phyloP scores from a whole-genome alignment of 2,797 vertebrate genomes.

The Cetoscarus ocellatus region DNA sequence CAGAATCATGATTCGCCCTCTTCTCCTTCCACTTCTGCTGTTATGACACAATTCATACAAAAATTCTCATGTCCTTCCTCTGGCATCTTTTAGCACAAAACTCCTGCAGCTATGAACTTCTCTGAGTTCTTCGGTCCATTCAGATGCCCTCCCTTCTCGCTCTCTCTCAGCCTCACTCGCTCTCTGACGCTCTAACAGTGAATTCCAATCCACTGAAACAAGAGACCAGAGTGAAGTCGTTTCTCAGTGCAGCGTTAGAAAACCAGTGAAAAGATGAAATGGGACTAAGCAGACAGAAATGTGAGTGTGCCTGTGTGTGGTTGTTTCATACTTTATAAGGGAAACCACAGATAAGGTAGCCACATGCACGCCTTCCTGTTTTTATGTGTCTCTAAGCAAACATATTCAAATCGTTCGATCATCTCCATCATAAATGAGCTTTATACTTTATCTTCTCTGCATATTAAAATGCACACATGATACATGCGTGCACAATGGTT shows the following conservation, averaged over 20 bases:
- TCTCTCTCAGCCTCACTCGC: slow-evolving; percentile 19
- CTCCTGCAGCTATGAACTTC: slow-evolving; percentile 49
- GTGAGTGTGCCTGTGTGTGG: slow-evolving; percentile 4
- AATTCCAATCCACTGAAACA: slow-evolving; percentile 88
- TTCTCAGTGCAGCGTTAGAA: slow-evolving; percentile 55
- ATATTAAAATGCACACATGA: neutral
- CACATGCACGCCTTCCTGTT: slow-evolving; percentile 54
- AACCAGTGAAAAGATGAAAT: slow-evolving; percentile 55
- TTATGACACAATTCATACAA: neutral
- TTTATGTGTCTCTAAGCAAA: slow-evolving; percentile 6
- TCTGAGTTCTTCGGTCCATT: slow-evolving; percentile 49
- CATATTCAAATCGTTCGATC: neutral
- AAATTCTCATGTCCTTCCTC: slow-evolving; percentile 7
- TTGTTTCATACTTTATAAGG: slow-evolving; percentile 19
- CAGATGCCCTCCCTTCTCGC: slow-evolving; percentile 40
- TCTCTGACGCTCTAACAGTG: slow-evolving; percentile 67
- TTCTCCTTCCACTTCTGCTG: slow-evolving; percentile 42
- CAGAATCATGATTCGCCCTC: neutral
- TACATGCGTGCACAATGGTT: neutral
- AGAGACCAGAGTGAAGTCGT: slow-evolving; percentile 69
- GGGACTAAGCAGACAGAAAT: slow-evolving; percentile 49
- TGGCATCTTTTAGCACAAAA: slow-evolving; percentile 60
- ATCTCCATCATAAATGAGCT: no score
- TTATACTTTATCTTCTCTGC: neutral
- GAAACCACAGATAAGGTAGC: slow-evolving; percentile 57